A percentile compares a stretch with the other conserved stretches of the same genome.
Conservation (phyloP, 2,888 invertebrate genomes). For the Synanthedon tipuliformis region DNA sequence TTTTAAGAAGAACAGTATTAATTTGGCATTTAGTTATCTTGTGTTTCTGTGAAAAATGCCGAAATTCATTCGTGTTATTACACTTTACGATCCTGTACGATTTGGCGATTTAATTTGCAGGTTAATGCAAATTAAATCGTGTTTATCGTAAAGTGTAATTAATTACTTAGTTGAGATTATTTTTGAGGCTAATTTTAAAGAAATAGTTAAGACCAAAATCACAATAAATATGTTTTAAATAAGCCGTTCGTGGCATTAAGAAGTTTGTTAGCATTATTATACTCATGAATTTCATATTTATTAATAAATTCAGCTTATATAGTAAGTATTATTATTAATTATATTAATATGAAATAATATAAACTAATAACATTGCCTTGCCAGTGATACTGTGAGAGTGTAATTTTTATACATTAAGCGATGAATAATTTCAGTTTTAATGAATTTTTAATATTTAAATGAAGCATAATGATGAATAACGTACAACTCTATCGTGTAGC, state of each 20-base stretch:
- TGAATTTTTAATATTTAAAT: neutral
- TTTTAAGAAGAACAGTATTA: constrained; percentile 39
- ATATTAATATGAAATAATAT: neutral
- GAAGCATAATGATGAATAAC: neutral
- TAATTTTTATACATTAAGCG: constrained; percentile 4
- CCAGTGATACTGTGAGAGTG: constrained; percentile 34
- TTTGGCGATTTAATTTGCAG: no score
- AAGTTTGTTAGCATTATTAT: no score
- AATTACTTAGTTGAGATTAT: constrained; percentile 6
- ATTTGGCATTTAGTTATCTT: constrained; percentile 41
- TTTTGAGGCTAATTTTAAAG: constrained; percentile 2
- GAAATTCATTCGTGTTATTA: no score
- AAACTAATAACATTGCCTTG: constrained; percentile 21
- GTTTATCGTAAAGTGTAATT: constrained; percentile 1
- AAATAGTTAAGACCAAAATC: neutral
- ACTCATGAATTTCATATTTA: no score
- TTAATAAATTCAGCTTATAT: neutral
- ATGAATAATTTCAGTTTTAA: no score
- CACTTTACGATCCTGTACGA: no score
- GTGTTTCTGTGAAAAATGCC: neutral
- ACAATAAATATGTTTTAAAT: neutral
- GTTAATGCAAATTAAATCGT: no score
- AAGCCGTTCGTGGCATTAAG: neutral
- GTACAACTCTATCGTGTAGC: no score
- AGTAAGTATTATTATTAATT: neutral